Evolutionary conservation across 2,113 vertebrate genomes (phyloP), one percentile per base, ranked within the genome.

Genomic region (Chionodraco myersi): DNA sequence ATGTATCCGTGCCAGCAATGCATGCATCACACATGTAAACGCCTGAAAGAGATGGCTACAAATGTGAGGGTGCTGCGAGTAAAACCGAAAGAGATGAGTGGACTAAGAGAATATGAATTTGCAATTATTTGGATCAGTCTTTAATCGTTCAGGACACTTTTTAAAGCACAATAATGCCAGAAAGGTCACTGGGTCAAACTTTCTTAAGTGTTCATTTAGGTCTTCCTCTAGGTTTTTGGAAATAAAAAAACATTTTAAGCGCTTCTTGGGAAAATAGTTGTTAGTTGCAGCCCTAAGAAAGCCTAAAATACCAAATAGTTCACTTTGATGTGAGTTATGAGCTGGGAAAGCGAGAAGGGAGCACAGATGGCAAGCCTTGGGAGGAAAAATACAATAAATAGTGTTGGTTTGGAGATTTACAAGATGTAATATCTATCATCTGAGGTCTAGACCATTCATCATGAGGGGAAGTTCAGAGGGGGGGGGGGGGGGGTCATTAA

Each of bases 301-400:
- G 16, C 7, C 6, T 9, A 36, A 23, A 0, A 34, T 21, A 45
- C 56, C 15, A 26, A n/a, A 13, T 23, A n/a, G 3, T 6, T 41
- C 6, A 58, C 72, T 84, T 67, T 77, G n/a, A 86, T 83, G 10
- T 73, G 68, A 83, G 14, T 78, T 64, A 72, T 47, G 77, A 78
- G 26, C 66, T 61, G 52, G 48, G 45, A 73, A 34, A 47, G 21
- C 59, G 21, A 14, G 57, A 12, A 4, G 16, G 21, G 75, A 63
- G 72, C 52, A 51, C 23, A 72, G 74, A 81, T 67, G 52, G 15
- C 64, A 79, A n/a, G 65, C 44, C 60, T 9, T 1, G 49, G 61
- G 11, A 59, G 58, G 13, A 18, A 47, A 51, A 61, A 18, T 16
- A 49, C 36, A 65, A 69, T 75, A 72, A 83, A 83, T 52, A 58